These are phyloP conservation scores for Chrysolina americana DNA, from an alignment of 2,888 invertebrate genomes.

Conservation along the genomic window DNA sequence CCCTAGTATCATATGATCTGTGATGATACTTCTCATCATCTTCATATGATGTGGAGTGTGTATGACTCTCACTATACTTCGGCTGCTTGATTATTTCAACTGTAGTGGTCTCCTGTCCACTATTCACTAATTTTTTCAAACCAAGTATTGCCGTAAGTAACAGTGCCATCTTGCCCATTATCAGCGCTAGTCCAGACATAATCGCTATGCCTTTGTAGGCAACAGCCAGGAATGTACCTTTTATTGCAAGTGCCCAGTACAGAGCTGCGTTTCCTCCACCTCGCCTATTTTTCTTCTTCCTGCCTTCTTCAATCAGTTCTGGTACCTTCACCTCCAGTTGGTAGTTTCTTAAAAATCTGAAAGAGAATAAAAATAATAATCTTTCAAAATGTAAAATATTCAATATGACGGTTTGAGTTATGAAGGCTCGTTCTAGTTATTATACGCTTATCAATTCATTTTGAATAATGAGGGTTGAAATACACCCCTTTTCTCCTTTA, in stretches of 20 bases:
- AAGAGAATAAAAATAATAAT: not conserved
- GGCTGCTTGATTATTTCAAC: conserved; percentile 90
- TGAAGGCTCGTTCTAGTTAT: too few relatives aligned
- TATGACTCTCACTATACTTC: conserved; percentile 84
- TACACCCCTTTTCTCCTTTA: too few relatives aligned
- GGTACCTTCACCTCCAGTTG: conserved; percentile 67
- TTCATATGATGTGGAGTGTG: conserved; percentile 74
- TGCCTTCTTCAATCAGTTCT: conserved; percentile 67
- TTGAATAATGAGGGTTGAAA: too few relatives aligned
- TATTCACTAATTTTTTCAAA: conserved; percentile 82
- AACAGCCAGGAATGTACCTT: conserved; percentile 81
- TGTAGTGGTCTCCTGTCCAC: conserved; percentile 83
- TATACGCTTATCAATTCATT: too few relatives aligned
- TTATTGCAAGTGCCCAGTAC: conserved; percentile 79
- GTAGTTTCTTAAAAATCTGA: conserved; percentile 75
- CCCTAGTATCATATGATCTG: conserved; percentile 37
- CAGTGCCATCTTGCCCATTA: conserved; percentile 88
- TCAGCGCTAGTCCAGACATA: conserved; percentile 85
- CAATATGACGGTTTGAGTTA: too few relatives aligned
- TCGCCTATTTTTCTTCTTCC: conserved; percentile 39
- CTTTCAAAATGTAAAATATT: too few relatives aligned
- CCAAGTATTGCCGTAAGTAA: conserved; percentile 85
- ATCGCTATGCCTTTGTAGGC: conserved; percentile 82
- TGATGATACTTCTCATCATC: conserved; percentile 55
- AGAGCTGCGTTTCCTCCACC: conserved; percentile 71